Percentiles rank a stretch among this genome's conserved stretches.
These are phyloP conservation scores for Ginglymostoma cirratum DNA, from an alignment of 2,113 vertebrate genomes.

Conservation along the genomic window DNA sequence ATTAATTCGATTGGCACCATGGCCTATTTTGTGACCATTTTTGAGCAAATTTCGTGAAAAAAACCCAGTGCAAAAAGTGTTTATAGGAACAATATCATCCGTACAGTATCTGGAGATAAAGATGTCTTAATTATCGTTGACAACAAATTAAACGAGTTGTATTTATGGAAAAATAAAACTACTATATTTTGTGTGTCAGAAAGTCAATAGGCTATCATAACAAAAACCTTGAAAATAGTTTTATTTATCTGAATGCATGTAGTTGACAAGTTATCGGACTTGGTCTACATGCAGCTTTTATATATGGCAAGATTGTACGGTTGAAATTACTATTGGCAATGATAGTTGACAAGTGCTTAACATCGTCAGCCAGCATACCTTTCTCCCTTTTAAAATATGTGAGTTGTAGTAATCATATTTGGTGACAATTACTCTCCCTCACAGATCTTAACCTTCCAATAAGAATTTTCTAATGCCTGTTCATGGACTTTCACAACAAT, in stretches of 20 bases:
- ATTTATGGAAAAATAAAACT: background rate
- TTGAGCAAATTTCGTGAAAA: too few relatives aligned
- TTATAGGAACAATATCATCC: background rate
- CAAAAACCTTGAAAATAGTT: background rate
- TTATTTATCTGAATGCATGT: background rate
- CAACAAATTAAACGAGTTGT: too few relatives aligned
- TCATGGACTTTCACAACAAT: background rate
- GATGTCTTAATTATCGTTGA: background rate
- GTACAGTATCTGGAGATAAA: background rate
- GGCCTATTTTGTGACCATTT: background rate
- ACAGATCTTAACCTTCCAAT: background rate
- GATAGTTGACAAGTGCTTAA: background rate
- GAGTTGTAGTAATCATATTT: too few relatives aligned
- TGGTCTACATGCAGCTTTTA: background rate
- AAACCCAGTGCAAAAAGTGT: too few relatives aligned
- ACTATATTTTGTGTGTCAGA: background rate
- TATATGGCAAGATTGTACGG: background rate
- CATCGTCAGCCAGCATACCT: background rate
- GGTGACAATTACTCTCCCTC: background rate
- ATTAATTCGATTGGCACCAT: background rate
- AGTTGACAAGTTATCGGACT: background rate
- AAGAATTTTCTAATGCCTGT: background rate
- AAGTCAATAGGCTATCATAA: background rate
- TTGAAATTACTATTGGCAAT: background rate
- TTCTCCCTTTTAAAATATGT: background rate